Percentiles rank a stretch among this genome's conserved stretches.
Conservation (phyloP, 2,888 invertebrate species). For the Lepidocyrtoides sp. region DNA sequence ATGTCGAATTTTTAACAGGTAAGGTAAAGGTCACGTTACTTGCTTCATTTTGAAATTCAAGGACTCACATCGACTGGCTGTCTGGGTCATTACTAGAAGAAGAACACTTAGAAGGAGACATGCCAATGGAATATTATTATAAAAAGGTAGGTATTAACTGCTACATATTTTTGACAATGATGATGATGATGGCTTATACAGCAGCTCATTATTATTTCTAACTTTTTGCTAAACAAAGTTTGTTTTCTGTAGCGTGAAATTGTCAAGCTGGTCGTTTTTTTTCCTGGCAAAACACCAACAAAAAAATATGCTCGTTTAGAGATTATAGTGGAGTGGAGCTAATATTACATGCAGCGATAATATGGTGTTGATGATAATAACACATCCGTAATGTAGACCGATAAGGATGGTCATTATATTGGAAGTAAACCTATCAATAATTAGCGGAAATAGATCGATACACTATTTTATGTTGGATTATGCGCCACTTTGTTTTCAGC, state of each 20-base stretch:
- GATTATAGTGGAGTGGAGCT: not conserved
- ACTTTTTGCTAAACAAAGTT: no score
- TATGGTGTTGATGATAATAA: not conserved
- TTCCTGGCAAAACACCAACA: not conserved
- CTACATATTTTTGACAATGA: not conserved
- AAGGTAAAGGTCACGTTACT: slow-evolving; percentile 10
- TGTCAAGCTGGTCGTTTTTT: not conserved
- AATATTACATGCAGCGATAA: not conserved
- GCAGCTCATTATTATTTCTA: not conserved
- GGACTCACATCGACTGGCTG: not conserved
- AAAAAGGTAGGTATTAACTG: no score
- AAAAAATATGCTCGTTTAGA: not conserved
- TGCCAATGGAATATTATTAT: not conserved
- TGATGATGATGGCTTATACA: not conserved
- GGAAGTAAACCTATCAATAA: slow-evolving; percentile 28
- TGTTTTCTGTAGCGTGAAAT: not conserved
- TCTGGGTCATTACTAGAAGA: slow-evolving; percentile 13
- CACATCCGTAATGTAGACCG: no score
- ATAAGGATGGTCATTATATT: no score
- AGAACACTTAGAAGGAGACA: not conserved
- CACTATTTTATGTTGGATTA: no score
- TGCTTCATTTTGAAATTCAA: slow-evolving; percentile 37
- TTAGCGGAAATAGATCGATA: not conserved
- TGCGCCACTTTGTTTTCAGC: no score
- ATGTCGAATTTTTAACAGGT: not conserved